Percentiles rank a stretch among this genome's conserved stretches.
phyloP scores from a whole-genome alignment of 2,113 vertebrate genomes.

The Solea solea region DNA sequence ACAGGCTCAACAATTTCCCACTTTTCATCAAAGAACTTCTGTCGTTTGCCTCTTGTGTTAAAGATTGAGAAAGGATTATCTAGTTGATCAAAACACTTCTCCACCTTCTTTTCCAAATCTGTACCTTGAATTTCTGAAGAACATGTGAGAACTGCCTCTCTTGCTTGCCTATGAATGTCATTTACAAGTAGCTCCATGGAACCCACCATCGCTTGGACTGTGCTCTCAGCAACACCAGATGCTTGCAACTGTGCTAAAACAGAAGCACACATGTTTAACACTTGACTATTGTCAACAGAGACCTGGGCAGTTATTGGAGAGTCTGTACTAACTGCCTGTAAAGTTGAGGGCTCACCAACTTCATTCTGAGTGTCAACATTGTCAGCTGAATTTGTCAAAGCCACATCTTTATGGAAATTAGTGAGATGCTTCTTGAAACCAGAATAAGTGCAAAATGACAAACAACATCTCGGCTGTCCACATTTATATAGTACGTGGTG shows the following conservation, averaged over 20 bases:
- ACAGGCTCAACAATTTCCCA: constrained; percentile 1
- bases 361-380: constrained; percentile 28
- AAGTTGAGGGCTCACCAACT: constrained; percentile 27
- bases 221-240: constrained; percentile 3
- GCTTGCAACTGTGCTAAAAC: constrained; percentile 28
- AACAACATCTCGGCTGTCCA: neutral
- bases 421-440: constrained; percentile 37
- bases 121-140: neutral
- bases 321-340: constrained; percentile 11
- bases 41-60: neutral
- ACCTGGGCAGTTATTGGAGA: constrained; percentile 4
- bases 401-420: constrained; percentile 12
- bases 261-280: constrained; percentile 23
- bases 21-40: neutral
- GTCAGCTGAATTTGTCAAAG: constrained; percentile 1
- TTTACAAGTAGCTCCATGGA: neutral
- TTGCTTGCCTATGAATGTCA: constrained; percentile 1
- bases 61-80: constrained; percentile 2
- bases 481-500: neutral
- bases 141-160: neutral
- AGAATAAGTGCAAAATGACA: constrained; percentile 28
- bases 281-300: constrained; percentile 3
- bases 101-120: constrained; percentile 4
- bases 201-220: neutral
- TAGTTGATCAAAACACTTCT: neutral